phyloP scores from a whole-genome alignment of 2,113 vertebrate species.

The Grammomys surdaster region DNA sequence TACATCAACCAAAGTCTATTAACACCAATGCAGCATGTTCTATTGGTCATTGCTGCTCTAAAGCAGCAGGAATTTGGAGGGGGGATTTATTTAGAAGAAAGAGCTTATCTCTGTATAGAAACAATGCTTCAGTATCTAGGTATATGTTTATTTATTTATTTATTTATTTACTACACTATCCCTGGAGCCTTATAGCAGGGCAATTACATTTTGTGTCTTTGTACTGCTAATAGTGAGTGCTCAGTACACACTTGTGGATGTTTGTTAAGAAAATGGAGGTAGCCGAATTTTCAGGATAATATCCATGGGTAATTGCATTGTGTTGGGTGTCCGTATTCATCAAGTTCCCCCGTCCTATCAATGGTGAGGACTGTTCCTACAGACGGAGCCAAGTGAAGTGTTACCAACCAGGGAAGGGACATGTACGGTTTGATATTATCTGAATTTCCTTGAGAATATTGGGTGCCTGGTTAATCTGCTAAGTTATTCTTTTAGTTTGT shows the following conservation, averaged over 20 bases:
- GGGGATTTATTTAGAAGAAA: constrained; percentile 10
- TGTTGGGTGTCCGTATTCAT: background rate
- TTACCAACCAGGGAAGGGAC: background rate
- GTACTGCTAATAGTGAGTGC: background rate
- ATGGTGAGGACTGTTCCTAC: background rate
- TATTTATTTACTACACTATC: background rate
- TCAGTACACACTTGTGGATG: background rate
- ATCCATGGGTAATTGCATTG: background rate
- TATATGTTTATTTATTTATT: background rate
- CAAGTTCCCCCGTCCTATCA: background rate
- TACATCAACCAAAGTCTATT: too few species aligned
- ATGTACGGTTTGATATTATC: background rate
- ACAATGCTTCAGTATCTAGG: background rate
- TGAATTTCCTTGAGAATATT: constrained; percentile 13
- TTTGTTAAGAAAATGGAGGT: background rate
- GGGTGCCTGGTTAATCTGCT: background rate
- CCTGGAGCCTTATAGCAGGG: background rate
- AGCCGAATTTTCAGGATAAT: background rate
- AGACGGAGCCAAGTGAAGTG: background rate
- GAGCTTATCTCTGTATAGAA: background rate
- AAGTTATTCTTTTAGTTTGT: background rate
- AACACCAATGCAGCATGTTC: background rate
- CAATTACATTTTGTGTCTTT: background rate
- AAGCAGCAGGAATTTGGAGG: background rate
- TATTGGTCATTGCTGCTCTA: background rate